Evolutionary conservation across 2,888 invertebrate genomes (phyloP).

Genomic region (Sussaba pulchella): DNA sequence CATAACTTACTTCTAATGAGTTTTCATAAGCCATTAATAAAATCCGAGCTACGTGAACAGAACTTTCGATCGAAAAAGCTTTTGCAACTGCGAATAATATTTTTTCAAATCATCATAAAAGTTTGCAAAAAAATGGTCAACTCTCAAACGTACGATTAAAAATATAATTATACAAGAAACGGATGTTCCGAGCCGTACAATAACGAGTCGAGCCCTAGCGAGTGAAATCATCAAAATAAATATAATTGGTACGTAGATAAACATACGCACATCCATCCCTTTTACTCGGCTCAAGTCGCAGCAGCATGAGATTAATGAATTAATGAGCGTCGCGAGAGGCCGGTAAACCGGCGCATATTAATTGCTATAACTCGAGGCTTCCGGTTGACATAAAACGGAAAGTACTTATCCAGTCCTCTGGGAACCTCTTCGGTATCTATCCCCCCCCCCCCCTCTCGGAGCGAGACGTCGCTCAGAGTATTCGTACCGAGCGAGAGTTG

Average conservation of each 20-base stretch:
- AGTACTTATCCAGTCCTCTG: slow-evolving; percentile 61
- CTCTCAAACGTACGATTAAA: neutral
- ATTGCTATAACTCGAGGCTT: slow-evolving; percentile 63
- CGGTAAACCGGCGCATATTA: slow-evolving; percentile 16
- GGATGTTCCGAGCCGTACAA: slow-evolving; percentile 20
- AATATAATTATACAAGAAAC: slow-evolving; percentile 10
- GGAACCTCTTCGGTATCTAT: slow-evolving; percentile 37
- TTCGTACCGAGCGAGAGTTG: neutral
- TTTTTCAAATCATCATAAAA: neutral
- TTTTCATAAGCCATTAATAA: neutral
- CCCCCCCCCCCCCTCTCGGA: neutral
- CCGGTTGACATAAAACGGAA: slow-evolving; percentile 67
- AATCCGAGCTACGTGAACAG: neutral
- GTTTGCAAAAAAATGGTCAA: neutral
- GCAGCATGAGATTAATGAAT: slow-evolving; percentile 33
- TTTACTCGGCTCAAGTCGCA: neutral
- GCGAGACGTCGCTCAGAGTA: neutral
- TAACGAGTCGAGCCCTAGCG: neutral
- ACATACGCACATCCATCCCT: neutral
- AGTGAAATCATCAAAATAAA: slow-evolving; percentile 1
- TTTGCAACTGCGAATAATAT: no score
- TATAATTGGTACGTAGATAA: slow-evolving; percentile 27
- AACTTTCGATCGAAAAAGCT: neutral
- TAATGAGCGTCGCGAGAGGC: slow-evolving; percentile 24
- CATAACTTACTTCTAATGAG: no score